Conservation (phyloP, 2,797 vertebrate genomes). For the Agapornis canus region DNA sequence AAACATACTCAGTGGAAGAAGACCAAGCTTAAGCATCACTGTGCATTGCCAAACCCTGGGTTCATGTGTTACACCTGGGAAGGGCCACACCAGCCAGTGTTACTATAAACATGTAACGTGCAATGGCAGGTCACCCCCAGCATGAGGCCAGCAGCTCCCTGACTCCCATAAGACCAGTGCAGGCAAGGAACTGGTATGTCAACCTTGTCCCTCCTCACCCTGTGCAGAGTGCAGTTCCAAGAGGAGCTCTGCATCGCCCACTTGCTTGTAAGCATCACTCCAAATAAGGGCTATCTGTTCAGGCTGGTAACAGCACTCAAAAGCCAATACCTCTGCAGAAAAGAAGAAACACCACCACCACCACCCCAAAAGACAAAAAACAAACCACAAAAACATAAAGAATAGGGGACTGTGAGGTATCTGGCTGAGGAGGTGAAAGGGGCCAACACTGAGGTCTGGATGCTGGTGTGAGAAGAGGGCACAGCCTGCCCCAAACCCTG, state of each 20-base stretch:
- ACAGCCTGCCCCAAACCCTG: conserved; percentile 35
- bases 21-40: not conserved
- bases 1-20: not conserved
- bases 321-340: not conserved
- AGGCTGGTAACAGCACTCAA: not conserved
- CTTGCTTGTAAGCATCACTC: not conserved
- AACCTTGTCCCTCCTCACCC: not conserved
- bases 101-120: rapidly evolving
- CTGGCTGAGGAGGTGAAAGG: not conserved
- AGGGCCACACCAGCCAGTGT: not conserved
- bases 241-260: not conserved
- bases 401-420: not conserved
- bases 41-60: not conserved
- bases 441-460: not conserved
- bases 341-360: not conserved
- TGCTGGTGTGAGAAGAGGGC: conserved; percentile 31
- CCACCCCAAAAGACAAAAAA: not conserved
- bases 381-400: not conserved
- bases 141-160: not conserved
- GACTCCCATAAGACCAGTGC: not conserved
- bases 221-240: not conserved
- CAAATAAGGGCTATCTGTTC: not conserved
- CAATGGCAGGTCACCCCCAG: not conserved
- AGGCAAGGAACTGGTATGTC: not conserved
- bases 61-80: not conserved